phyloP scores from a whole-genome alignment of 2,113 vertebrate genomes.

The Callipepla squamata region DNA sequence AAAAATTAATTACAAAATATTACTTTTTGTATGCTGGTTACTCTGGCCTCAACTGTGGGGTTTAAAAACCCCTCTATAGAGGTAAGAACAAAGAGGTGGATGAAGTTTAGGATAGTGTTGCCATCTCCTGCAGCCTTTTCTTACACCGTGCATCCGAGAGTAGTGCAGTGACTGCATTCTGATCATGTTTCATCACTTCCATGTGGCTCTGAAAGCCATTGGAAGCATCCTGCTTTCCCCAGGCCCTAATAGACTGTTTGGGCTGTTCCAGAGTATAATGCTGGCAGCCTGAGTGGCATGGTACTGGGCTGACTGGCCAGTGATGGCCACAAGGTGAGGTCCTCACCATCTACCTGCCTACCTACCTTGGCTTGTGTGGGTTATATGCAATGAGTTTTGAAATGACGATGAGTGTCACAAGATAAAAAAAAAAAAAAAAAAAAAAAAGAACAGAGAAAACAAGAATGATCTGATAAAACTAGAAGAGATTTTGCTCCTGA shows the following conservation, averaged over 20 bases:
- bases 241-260: accelerated
- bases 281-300: neutral
- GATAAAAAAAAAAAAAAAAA: too few species aligned
- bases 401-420: neutral
- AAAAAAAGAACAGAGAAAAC: neutral
- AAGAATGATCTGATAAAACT: neutral
- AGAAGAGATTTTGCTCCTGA: neutral
- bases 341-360: neutral
- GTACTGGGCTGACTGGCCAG: neutral
- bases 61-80: accelerated
- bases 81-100: neutral
- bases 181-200: neutral
- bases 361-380: neutral
- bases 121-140: neutral
- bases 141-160: neutral
- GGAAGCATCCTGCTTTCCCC: accelerated
- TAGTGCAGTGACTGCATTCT: neutral
- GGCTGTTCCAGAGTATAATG: neutral
- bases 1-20: neutral
- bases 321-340: neutral
- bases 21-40: neutral
- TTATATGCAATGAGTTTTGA: neutral
- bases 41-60: neutral
- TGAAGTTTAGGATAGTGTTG: neutral
- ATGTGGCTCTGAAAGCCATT: neutral